Evolutionary conservation across 2,797 vertebrate genomes (phyloP).

Genomic region (Poeciliopsis paucimaculata): DNA sequence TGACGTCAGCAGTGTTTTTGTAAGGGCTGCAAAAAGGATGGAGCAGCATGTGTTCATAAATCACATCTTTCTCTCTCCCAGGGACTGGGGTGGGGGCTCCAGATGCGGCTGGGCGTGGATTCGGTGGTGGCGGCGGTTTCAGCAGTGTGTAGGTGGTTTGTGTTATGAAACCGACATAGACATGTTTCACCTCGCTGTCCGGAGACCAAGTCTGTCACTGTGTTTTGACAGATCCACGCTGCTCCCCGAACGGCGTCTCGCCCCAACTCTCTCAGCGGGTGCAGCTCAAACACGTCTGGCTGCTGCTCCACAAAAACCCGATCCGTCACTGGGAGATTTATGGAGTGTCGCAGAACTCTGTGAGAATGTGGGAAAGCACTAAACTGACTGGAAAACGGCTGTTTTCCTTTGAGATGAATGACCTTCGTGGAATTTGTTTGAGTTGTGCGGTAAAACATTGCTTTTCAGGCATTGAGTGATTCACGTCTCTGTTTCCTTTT

Average conservation of each 20-base stretch:
- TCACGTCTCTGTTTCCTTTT: conserved; percentile 26
- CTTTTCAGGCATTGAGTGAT: conserved; percentile 6
- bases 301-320: conserved; percentile 12
- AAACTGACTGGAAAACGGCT: conserved; percentile 20
- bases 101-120: conserved; percentile 55
- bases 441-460: neutral
- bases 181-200: conserved; percentile 7
- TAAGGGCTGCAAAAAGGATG: conserved; percentile 17
- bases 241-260: conserved; percentile 43
- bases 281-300: conserved; percentile 31
- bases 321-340: conserved; percentile 44
- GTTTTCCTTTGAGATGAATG: conserved; percentile 21
- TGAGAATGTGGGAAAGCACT: conserved; percentile 46
- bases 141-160: conserved; percentile 32
- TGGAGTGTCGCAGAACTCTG: conserved; percentile 23
- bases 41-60: conserved; percentile 47
- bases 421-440: conserved; percentile 6
- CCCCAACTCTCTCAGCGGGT: conserved; percentile 17
- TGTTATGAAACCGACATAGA: conserved; percentile 20
- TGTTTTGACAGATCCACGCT: conserved; percentile 55
- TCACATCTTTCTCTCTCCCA: conserved; percentile 22
- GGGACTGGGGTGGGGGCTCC: conserved; percentile 14
- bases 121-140: conserved; percentile 14
- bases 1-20: conserved; percentile 24
- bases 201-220: conserved; percentile 41